Evolutionary conservation across 2,797 vertebrate genomes (phyloP).

Genomic region (Peromyscus eremicus): DNA sequence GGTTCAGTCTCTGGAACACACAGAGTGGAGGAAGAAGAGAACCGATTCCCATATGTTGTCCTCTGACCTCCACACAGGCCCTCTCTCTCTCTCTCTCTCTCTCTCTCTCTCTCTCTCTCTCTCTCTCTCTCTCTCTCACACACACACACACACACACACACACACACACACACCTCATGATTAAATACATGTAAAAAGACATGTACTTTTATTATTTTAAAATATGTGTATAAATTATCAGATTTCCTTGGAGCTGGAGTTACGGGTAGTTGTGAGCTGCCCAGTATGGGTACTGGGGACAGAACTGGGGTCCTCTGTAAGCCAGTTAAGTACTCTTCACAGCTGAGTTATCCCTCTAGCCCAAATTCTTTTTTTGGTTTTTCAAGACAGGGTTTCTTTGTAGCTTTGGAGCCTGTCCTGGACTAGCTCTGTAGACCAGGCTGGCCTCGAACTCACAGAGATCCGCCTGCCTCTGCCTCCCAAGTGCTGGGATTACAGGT

Average conservation of each 20-base stretch:
- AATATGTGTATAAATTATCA: neutral
- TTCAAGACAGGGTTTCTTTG: neutral
- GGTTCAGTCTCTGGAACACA: neutral
- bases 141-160: too few relatives aligned
- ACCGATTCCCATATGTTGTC: neutral
- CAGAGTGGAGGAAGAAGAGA: neutral
- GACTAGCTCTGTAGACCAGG: too few relatives aligned
- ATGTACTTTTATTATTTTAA: neutral
- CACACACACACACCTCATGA: too few relatives aligned
- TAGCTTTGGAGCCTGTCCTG: too few relatives aligned
- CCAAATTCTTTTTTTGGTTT: neutral
- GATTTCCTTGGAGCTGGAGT: neutral
- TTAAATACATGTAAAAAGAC: neutral
- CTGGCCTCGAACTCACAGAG: too few relatives aligned
- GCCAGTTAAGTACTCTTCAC: neutral
- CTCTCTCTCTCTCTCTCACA: too few relatives aligned
- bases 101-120: too few relatives aligned
- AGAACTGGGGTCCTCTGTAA: neutral
- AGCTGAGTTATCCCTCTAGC: neutral
- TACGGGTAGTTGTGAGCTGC: neutral
- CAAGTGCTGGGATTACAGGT: too few relatives aligned
- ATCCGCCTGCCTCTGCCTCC: too few relatives aligned
- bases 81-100: too few relatives aligned
- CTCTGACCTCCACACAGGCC: neutral
- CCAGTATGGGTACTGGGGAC: neutral